Percentiles rank a stretch among this genome's conserved stretches.
These are phyloP conservation scores for Nephila pilipes DNA, from an alignment of 1,140 invertebrate genomes.

Conservation along the genomic window DNA sequence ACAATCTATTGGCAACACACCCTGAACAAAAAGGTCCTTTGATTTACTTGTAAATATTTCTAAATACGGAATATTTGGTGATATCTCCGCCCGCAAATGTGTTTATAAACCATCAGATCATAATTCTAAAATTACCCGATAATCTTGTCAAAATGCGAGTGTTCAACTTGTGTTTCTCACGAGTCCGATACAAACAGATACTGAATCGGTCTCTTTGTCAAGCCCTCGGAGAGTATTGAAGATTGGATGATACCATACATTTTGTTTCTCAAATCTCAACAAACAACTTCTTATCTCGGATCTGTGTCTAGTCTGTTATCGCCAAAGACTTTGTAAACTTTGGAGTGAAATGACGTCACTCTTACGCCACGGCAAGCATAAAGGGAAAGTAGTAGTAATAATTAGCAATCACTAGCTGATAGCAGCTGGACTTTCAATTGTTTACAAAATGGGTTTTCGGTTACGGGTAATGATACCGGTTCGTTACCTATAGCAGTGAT, in stretches of 20 bases:
- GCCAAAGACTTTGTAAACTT: background rate
- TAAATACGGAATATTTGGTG: constrained; percentile 36
- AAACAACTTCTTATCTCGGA: constrained; percentile 38
- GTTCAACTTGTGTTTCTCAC: constrained; percentile 69
- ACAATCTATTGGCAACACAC: background rate
- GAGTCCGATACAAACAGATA: constrained; percentile 49
- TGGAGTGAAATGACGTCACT: background rate
- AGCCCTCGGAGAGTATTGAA: background rate
- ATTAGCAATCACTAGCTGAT: background rate
- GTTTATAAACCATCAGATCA: constrained; percentile 59
- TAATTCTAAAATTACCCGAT: constrained; percentile 60
- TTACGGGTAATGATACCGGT: background rate
- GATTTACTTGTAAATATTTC: constrained; percentile 71
- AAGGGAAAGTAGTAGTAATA: background rate
- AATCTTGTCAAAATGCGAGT: constrained; percentile 71
- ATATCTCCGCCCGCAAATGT: constrained; percentile 52
- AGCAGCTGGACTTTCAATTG: background rate
- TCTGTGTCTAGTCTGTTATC: constrained; percentile 58
- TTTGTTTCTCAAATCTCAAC: constrained; percentile 41
- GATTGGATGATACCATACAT: constrained; percentile 6
- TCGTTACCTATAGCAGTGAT: background rate
- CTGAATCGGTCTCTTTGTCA: constrained; percentile 64
- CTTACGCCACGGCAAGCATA: background rate
- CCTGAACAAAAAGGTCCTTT: constrained; percentile 28
- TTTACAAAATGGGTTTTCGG: background rate